phyloP scores from a whole-genome alignment of 2,797 vertebrate species.

The Dermochelys coriacea region DNA sequence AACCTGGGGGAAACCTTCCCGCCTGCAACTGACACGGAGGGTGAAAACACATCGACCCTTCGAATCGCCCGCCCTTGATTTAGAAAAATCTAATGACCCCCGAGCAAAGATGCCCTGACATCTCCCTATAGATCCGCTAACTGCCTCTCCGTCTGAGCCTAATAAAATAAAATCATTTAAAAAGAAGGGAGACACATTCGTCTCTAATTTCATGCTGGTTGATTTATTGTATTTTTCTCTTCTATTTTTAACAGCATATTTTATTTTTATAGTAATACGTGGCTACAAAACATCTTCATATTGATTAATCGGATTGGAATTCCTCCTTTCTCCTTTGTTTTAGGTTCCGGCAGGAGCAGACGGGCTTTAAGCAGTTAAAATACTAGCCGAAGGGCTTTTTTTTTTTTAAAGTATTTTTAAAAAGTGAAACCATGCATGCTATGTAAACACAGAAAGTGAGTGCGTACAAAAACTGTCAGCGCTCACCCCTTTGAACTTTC shows the following conservation, averaged over 20 bases:
- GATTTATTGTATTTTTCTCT: neutral
- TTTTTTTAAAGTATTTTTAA: neutral
- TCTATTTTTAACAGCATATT: neutral
- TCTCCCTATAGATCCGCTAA: no score
- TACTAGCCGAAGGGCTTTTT: neutral
- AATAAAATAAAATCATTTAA: neutral
- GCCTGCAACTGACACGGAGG: neutral
- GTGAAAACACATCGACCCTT: neutral
- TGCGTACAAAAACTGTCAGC: constrained; percentile 52
- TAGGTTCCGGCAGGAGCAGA: neutral
- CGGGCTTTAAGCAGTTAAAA: neutral
- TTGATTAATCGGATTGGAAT: no score
- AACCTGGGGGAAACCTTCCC: no score
- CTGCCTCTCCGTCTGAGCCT: neutral
- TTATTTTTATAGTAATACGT: neutral
- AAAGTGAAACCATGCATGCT: constrained; percentile 27
- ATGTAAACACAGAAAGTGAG: constrained; percentile 63
- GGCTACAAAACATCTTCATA: neutral
- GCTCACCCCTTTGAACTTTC: constrained; percentile 51
- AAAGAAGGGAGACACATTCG: neutral
- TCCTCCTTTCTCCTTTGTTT: neutral
- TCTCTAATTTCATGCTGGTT: neutral
- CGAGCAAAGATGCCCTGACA: neutral
- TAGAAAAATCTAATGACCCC: neutral
- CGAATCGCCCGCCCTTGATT: no score